Evolutionary conservation across 2,113 vertebrate species (phyloP).

Genomic region (Athene cunicularia): DNA sequence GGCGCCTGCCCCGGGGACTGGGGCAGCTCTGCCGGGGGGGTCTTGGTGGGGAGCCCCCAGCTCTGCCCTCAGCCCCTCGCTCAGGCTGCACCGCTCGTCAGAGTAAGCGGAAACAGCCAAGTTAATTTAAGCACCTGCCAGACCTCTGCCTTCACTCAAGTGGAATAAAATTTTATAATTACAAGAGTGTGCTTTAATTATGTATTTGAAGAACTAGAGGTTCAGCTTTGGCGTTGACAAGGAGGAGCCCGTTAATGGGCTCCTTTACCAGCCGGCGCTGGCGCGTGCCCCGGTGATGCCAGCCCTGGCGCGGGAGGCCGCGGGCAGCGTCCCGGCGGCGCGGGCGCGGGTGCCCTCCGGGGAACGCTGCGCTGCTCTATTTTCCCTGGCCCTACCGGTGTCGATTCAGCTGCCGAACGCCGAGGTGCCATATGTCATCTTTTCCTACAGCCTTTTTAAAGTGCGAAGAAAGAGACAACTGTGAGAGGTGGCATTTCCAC

Average conservation of each 20-base stretch:
- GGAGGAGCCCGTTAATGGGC: neutral
- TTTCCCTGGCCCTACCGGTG: neutral
- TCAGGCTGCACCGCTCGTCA: neutral
- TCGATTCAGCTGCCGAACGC: neutral
- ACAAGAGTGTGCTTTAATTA: neutral
- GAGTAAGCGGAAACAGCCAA: neutral
- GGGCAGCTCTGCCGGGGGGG: accelerated
- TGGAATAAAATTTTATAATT: neutral
- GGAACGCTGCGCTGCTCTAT: neutral
- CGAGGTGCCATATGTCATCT: neutral
- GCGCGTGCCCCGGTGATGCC: accelerated
- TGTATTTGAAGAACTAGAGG: neutral
- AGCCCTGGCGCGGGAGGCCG: accelerated
- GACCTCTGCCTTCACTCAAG: neutral
- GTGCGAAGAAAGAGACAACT: neutral
- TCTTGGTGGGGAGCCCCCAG: neutral
- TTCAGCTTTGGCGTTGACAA: neutral
- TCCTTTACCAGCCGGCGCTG: accelerated
- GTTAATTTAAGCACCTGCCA: neutral
- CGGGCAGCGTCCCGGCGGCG: accelerated
- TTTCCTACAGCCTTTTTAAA: conserved; percentile 10
- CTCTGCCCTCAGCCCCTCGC: neutral
- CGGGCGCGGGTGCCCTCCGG: accelerated
- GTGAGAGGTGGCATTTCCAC: neutral
- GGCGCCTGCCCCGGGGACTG: neutral